These are phyloP conservation scores for Calameuta filiformis DNA, from an alignment of 2,888 invertebrate genomes.

Conservation along the genomic window DNA sequence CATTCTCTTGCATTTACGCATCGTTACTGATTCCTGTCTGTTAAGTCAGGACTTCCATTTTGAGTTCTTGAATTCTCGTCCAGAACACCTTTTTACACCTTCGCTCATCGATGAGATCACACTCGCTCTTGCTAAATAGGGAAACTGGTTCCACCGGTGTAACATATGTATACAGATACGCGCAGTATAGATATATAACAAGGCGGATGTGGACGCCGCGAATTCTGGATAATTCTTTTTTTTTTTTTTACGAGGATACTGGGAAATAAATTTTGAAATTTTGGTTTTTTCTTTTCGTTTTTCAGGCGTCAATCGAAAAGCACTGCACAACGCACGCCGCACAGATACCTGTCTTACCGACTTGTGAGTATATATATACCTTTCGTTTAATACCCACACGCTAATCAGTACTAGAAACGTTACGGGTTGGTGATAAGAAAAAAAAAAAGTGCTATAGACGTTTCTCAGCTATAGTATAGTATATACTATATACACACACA, in stretches of 20 bases:
- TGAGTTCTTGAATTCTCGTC: background rate
- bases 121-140: background rate
- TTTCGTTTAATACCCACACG: background rate
- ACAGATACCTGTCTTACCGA: slow-evolving; percentile 59
- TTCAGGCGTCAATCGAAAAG: slow-evolving; percentile 59
- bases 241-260: slow-evolving; percentile 18
- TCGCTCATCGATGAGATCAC: background rate
- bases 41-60: background rate
- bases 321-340: slow-evolving; percentile 55
- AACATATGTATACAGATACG: background rate
- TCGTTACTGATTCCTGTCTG: background rate
- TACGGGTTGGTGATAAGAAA: background rate
- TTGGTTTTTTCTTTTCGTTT: slow-evolving; percentile 21
- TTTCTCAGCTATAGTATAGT: background rate
- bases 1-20: background rate
- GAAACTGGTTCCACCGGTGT: background rate
- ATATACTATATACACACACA: background rate
- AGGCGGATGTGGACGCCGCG: slow-evolving; percentile 11
- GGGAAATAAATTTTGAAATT: background rate
- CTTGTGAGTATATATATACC: slow-evolving; percentile 52
- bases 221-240: slow-evolving; percentile 20
- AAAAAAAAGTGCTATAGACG: background rate
- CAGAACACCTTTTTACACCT: background rate
- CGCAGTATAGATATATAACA: no score
- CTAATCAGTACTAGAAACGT: background rate